These are phyloP conservation scores for Gymnocypris eckloni DNA, from an alignment of 2,797 vertebrate species.

Conservation along the genomic window DNA sequence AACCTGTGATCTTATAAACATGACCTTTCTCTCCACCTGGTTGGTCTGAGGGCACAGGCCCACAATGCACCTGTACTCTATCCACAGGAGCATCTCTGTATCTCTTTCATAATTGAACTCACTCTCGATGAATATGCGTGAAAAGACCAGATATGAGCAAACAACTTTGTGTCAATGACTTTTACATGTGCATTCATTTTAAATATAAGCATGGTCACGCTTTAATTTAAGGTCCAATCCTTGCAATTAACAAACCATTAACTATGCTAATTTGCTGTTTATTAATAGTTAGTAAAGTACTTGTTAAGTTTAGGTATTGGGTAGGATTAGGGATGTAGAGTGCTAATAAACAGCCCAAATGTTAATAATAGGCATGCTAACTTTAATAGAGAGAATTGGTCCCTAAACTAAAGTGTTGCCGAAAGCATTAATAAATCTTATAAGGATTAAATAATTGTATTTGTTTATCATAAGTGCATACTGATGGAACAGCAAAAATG, in stretches of 20 bases:
- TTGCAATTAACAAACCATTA: background rate
- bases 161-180: too few relatives aligned
- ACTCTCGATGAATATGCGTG: background rate
- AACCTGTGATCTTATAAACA: conserved; percentile 35
- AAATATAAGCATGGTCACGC: background rate
- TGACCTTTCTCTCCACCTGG: conserved; percentile 26
- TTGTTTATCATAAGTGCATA: background rate
- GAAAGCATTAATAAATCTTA: background rate
- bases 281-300: background rate
- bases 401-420: background rate
- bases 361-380: too few relatives aligned
- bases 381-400: too few relatives aligned
- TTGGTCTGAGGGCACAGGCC: conserved; percentile 2
- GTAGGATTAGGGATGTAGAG: background rate
- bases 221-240: background rate
- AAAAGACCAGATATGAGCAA: background rate
- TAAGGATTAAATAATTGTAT: background rate
- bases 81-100: conserved; percentile 13
- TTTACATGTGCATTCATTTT: too few relatives aligned
- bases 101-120: background rate
- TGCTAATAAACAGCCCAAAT: too few relatives aligned
- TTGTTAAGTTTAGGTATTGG: background rate
- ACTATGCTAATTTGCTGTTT: background rate
- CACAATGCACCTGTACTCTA: conserved; percentile 31
- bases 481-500: background rate